Evolutionary conservation across 2,113 vertebrate species (phyloP).

Genomic region (Gobius niger): DNA sequence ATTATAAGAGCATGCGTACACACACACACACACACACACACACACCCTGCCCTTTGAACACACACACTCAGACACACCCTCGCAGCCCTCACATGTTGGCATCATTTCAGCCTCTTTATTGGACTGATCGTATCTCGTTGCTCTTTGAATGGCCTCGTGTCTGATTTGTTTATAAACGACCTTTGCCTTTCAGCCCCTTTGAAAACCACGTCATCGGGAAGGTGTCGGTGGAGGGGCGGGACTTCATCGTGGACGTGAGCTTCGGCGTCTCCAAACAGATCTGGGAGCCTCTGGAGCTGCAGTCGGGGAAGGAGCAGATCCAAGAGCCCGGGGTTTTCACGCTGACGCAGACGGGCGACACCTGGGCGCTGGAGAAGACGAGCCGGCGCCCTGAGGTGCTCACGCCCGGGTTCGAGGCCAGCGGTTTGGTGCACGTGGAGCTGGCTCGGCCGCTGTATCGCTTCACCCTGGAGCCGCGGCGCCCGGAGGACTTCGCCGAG

Average conservation of each 20-base stretch:
- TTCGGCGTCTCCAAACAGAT: conserved; percentile 82
- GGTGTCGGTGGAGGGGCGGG: conserved; percentile 70
- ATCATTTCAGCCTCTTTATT: no score
- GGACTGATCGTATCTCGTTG: no score
- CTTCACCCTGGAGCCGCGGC: conserved; percentile 77
- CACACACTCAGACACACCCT: no score
- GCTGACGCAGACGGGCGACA: conserved; percentile 67
- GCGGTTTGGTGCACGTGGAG: conserved; percentile 72
- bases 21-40: no score
- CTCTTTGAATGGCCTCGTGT: no score
- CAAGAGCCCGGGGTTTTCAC: conserved; percentile 77
- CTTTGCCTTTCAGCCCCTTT: neutral
- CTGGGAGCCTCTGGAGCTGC: conserved; percentile 83
- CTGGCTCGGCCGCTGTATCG: conserved; percentile 71
- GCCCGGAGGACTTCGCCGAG: conserved; percentile 72
- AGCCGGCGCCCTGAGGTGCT: conserved; percentile 71
- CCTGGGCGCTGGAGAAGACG: conserved; percentile 82
- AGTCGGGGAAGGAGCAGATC: conserved; percentile 77
- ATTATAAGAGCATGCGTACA: no score
- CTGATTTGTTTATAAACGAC: no score
- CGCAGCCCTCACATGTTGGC: no score
- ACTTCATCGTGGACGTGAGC: conserved; percentile 80
- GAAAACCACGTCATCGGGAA: conserved; percentile 66
- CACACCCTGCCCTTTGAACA: no score
- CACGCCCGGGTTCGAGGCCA: conserved; percentile 74